Conservation (phyloP, 2,888 invertebrate genomes). For the Synanthedon andrenaeformis region DNA sequence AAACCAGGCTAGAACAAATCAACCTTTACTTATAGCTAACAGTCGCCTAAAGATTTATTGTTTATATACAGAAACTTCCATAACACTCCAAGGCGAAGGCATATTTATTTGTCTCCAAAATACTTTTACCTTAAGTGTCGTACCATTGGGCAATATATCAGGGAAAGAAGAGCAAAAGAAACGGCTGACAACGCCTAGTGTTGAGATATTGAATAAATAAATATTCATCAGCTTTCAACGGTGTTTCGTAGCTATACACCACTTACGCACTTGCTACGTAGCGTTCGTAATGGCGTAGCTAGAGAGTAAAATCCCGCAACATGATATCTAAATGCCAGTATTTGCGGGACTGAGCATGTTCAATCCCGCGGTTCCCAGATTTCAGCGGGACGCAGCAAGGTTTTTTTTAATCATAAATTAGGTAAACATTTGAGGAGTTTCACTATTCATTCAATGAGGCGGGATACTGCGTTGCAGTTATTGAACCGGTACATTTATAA, state of each 20-base stretch:
- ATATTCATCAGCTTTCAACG: background rate
- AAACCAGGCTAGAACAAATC: too few relatives aligned
- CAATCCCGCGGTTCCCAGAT: too few relatives aligned
- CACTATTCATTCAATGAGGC: too few relatives aligned
- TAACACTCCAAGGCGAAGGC: background rate
- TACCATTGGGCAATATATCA: background rate
- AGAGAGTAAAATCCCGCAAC: too few relatives aligned
- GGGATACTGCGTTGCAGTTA: too few relatives aligned
- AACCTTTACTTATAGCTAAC: too few relatives aligned
- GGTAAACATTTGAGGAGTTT: too few relatives aligned
- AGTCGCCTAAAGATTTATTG: background rate
- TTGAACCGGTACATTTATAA: too few relatives aligned
- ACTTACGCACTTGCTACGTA: background rate
- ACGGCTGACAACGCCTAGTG: background rate
- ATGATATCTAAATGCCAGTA: too few relatives aligned
- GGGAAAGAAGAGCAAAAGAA: background rate
- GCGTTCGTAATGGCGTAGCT: background rate
- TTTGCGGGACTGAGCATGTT: too few relatives aligned
- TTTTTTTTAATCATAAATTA: too few relatives aligned
- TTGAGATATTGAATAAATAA: background rate
- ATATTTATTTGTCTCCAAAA: background rate
- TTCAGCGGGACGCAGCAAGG: too few relatives aligned
- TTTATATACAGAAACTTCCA: background rate
- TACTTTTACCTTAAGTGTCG: background rate
- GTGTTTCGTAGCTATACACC: background rate